These are phyloP conservation scores for Oikopleura dioica DNA, from an alignment of 23 tunicate genomes.

Conservation along the genomic window DNA sequence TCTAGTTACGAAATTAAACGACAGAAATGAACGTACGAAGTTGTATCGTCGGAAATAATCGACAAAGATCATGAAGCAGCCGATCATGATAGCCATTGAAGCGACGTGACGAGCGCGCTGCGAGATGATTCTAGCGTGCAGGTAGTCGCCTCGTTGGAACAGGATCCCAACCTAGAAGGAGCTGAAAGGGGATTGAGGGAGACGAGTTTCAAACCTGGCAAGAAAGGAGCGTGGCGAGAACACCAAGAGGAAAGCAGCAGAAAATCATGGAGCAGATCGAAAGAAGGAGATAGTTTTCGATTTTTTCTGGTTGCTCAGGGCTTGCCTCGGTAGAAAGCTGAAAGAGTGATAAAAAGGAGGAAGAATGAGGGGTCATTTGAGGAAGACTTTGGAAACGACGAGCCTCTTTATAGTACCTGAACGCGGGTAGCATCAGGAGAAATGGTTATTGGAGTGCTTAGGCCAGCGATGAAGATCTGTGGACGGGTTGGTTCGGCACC, in stretches of 20 bases:
- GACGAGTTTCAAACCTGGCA: slow-evolving; percentile 10
- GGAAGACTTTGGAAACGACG: too few species aligned
- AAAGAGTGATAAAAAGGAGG: too few species aligned
- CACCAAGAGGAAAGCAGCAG: background rate
- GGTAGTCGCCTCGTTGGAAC: background rate
- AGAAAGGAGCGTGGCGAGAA: background rate
- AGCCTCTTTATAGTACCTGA: too few species aligned
- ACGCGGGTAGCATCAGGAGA: too few species aligned
- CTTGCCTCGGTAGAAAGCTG: too few species aligned
- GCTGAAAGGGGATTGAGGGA: background rate
- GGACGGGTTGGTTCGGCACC: too few species aligned
- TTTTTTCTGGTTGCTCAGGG: background rate
- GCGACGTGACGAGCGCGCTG: background rate
- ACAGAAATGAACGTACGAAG: background rate
- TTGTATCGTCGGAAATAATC: background rate
- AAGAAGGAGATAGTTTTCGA: background rate
- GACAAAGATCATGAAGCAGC: background rate
- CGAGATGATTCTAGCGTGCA: background rate
- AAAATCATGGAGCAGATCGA: background rate
- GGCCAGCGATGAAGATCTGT: too few species aligned
- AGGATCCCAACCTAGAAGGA: background rate
- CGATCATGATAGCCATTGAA: background rate
- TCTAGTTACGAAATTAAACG: too few species aligned
- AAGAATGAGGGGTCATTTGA: too few species aligned
- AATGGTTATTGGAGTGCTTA: too few species aligned